phyloP scores from a whole-genome alignment of 2,113 vertebrate genomes.

The Lamprotornis superbus region DNA sequence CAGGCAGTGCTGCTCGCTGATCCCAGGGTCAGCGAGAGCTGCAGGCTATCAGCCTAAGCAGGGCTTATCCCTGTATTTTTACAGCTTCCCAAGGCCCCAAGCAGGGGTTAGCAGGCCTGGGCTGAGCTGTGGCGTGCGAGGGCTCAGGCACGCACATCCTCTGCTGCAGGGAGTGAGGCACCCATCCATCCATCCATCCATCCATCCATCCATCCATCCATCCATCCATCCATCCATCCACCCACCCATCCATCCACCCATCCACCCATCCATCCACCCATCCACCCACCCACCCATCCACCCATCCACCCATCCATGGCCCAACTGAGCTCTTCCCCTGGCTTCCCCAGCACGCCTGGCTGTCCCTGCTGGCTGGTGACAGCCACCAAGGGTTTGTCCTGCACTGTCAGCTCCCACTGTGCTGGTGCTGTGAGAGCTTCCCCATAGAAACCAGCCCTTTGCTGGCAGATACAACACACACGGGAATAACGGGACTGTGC shows the following conservation, averaged over 20 bases:
- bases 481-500: fast-evolving
- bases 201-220: fast-evolving
- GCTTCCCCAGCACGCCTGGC: fast-evolving
- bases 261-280: fast-evolving
- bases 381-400: fast-evolving
- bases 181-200: fast-evolving
- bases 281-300: fast-evolving
- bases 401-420: fast-evolving
- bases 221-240: fast-evolving
- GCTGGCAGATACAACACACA: fast-evolving
- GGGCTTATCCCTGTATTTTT: not conserved
- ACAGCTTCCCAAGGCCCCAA: not conserved
- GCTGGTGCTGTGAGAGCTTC: not conserved
- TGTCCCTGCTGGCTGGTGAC: not conserved
- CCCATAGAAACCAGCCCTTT: not conserved
- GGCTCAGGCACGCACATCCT: not conserved
- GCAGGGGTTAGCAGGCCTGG: not conserved
- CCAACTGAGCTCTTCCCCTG: fast-evolving
- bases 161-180: not conserved
- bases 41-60: not conserved
- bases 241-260: fast-evolving
- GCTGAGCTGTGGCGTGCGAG: not conserved
- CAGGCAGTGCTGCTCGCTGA: fast-evolving
- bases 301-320: fast-evolving
- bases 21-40: not conserved